A percentile compares a stretch with the other conserved stretches of the same genome.
phyloP scores from a whole-genome alignment of 2,888 invertebrate species.

The Cepaea hortensis region DNA sequence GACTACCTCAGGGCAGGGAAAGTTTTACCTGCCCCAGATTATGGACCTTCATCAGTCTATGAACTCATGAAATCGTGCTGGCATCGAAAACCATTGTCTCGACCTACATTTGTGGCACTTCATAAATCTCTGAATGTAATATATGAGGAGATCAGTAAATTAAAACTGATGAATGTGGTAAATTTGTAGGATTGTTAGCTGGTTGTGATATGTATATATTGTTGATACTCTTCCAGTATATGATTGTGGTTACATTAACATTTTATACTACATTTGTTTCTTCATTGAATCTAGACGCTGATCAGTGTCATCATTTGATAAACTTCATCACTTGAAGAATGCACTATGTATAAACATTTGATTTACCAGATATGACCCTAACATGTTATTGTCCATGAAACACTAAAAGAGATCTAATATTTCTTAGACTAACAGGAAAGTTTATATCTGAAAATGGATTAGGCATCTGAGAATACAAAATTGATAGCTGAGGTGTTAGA shows the following conservation, averaged over 20 bases:
- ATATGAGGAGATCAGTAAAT: conserved; percentile 65
- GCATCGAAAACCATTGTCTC: conserved; percentile 88
- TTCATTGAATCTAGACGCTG: too few species aligned
- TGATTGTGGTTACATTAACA: neutral
- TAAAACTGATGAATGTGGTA: neutral
- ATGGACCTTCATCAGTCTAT: conserved; percentile 87
- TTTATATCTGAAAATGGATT: too few species aligned
- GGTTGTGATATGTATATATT: neutral
- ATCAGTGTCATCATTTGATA: too few species aligned
- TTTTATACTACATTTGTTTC: too few species aligned
- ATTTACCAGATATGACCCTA: too few species aligned
- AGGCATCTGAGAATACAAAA: too few species aligned
- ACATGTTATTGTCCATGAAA: too few species aligned
- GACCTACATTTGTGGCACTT: conserved; percentile 84
- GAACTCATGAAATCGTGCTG: conserved; percentile 95
- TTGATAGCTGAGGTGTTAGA: too few species aligned
- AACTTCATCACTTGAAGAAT: too few species aligned
- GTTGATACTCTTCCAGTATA: neutral
- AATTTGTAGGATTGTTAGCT: neutral
- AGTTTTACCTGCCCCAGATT: conserved; percentile 91
- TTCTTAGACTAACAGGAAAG: too few species aligned
- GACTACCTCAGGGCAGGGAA: conserved; percentile 95
- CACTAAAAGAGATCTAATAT: too few species aligned
- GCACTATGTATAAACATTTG: too few species aligned
- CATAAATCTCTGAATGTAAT: conserved; percentile 80